Evolutionary conservation across 2,888 invertebrate genomes (phyloP), one percentile per base, ranked within the genome.

Genomic region (Amphipyra tragopoginis): DNA sequence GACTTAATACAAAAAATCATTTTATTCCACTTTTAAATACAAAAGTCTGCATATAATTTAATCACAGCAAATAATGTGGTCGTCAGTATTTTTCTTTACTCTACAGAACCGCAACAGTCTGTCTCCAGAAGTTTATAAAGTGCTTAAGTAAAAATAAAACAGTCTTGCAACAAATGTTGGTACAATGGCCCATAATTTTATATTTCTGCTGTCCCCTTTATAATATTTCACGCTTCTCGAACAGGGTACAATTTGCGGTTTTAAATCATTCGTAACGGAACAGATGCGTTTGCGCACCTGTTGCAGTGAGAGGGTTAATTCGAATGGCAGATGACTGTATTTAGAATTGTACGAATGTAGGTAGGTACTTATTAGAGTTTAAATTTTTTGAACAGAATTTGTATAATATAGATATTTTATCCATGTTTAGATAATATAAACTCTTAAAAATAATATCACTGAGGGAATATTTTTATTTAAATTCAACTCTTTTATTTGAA

Each of bases 221-320:
- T 62, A 74, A 83, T 82, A 83, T 80, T 87, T 83, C 73, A 85
- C 79, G 84, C 76, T 80, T 52, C 65, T 54, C 53, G 44, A 65
- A 75, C 84, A 80, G 83, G 82, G 72, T 78, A 76, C 81, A 86
- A 88, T 90, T 90, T 90, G 90, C 78, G 88, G 90, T 86, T 86
- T 86, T 84, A 87, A 89, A 89, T 87, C 85, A 86, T 81, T 81
- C 66, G 69, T 65, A 77, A 63, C 55, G 15, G 65, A 83, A 77
- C 90, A 90, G 88, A 87, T 90, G 90, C 85, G 78, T 65, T 26
- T 49, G 74, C 80, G 81, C 86, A 88, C 85, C 87, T 87, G 88
- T 76, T 62, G 65, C 55, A 44, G 42, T 53, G 52, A 53, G 48
- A 72, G 67, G 67, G 77, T 62, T 68, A 56, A 66, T 38, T 49